Percentiles rank a stretch among this genome's conserved stretches.
These are phyloP conservation scores for Siphlonurus alternatus DNA, from an alignment of 2,888 invertebrate species.

Conservation along the genomic window DNA sequence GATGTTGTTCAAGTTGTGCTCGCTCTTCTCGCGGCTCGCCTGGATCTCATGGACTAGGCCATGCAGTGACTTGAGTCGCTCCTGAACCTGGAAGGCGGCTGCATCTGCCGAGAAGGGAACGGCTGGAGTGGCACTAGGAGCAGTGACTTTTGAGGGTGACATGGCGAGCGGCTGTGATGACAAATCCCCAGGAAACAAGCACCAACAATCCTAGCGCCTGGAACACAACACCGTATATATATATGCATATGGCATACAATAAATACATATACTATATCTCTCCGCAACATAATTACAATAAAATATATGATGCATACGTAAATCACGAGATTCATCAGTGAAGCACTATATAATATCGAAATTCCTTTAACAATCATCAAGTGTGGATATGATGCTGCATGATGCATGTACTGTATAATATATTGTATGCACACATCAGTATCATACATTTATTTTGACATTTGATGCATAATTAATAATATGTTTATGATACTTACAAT, in stretches of 20 bases:
- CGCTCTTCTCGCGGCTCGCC: conserved; percentile 58
- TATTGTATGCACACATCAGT: not conserved
- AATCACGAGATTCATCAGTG: too few species aligned
- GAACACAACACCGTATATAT: conserved; percentile 7
- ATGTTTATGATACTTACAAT: not conserved
- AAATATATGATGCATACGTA: too few species aligned
- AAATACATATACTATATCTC: not conserved
- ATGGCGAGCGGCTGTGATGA: conserved; percentile 24
- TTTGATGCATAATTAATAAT: not conserved
- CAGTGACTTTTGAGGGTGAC: conserved; percentile 1
- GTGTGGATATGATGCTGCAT: too few species aligned
- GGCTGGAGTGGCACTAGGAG: conserved; percentile 15
- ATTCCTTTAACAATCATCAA: too few species aligned
- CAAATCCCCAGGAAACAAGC: conserved; percentile 33
- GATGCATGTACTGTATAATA: not conserved
- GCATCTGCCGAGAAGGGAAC: conserved; percentile 68
- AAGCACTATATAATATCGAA: too few species aligned
- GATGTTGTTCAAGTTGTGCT: conserved; percentile 62
- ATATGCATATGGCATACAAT: not conserved
- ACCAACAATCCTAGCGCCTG: conserved; percentile 24
- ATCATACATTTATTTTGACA: not conserved
- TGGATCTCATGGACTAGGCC: conserved; percentile 65
- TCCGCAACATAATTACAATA: too few species aligned
- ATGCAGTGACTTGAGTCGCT: conserved; percentile 60
- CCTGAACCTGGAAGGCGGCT: conserved; percentile 60